phyloP scores from a whole-genome alignment of 2,888 invertebrate species.

The Coelopa pilipes region DNA sequence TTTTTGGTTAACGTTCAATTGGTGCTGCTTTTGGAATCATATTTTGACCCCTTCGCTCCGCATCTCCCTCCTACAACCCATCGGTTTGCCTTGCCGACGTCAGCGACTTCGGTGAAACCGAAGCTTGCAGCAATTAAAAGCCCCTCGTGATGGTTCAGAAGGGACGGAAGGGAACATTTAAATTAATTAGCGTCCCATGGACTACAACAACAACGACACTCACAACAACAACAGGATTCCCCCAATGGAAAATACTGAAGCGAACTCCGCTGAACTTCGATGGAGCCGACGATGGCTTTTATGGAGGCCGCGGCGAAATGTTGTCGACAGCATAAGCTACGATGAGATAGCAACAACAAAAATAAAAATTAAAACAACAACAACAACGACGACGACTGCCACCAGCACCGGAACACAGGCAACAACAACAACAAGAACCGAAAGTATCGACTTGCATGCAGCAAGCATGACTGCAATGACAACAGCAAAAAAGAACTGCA shows the following conservation, averaged over 20 bases:
- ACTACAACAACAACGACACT: slow-evolving; percentile 10
- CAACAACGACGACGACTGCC: neutral
- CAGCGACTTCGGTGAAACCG: too few species aligned
- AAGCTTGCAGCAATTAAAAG: slow-evolving; percentile 31
- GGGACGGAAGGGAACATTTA: slow-evolving; percentile 8
- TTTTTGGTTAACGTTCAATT: neutral
- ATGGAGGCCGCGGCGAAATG: slow-evolving; percentile 14
- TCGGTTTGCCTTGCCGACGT: too few species aligned
- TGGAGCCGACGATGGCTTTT: slow-evolving; percentile 9
- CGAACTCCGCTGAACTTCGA: neutral
- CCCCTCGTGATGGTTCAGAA: slow-evolving; percentile 1
- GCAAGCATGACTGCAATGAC: slow-evolving; percentile 4
- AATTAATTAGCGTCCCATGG: slow-evolving; percentile 29
- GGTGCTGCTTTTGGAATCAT: too few species aligned
- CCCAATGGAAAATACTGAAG: slow-evolving; percentile 16
- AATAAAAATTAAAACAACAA: too few species aligned
- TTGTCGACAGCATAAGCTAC: slow-evolving; percentile 31
- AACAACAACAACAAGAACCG: neutral
- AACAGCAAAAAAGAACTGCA: slow-evolving; percentile 1
- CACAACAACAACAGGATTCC: slow-evolving; percentile 20
- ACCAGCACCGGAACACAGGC: neutral
- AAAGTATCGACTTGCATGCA: neutral
- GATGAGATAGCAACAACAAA: neutral
- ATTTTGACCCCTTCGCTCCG: too few species aligned
- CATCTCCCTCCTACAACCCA: too few species aligned